Percentiles rank a stretch among this genome's conserved stretches.
phyloP scores from a whole-genome alignment of 92 coral and sea anemone species.

The Paragorgia papillata region DNA sequence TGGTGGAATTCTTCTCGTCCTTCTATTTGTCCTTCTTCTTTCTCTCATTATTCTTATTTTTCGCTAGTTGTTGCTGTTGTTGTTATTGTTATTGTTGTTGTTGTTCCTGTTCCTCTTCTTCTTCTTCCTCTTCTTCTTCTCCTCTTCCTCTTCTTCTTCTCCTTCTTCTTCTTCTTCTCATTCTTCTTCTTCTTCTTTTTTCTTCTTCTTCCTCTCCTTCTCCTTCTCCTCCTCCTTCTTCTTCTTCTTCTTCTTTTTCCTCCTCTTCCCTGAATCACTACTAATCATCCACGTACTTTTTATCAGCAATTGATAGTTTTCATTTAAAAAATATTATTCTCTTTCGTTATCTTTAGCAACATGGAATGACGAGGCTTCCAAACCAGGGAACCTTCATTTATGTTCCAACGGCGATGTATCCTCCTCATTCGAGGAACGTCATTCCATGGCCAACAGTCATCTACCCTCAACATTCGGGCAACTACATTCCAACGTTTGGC shows the following conservation, averaged over 20 bases:
- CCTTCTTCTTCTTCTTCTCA: background rate
- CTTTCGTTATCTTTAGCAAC: too few relatives aligned
- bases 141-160: background rate
- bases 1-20: too few relatives aligned
- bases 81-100: background rate
- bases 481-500: background rate
- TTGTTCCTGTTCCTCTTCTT: background rate
- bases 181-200: background rate
- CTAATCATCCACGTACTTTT: background rate
- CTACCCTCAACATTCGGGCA: too few relatives aligned
- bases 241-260: slow-evolving; percentile 1
- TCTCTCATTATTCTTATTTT: too few relatives aligned
- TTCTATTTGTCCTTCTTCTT: too few relatives aligned
- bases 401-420: background rate
- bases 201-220: background rate
- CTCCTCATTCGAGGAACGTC: too few relatives aligned
- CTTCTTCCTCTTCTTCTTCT: background rate
- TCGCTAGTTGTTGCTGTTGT: too few relatives aligned
- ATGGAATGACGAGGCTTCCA: too few relatives aligned
- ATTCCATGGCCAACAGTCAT: too few relatives aligned
- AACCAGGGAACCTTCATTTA: background rate
- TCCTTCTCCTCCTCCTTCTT: background rate
- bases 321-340: too few relatives aligned
- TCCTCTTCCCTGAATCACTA: background rate
- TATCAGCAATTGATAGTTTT: too few relatives aligned